Evolutionary conservation across 2,797 vertebrate species (phyloP).

Genomic region (Mycteria americana): DNA sequence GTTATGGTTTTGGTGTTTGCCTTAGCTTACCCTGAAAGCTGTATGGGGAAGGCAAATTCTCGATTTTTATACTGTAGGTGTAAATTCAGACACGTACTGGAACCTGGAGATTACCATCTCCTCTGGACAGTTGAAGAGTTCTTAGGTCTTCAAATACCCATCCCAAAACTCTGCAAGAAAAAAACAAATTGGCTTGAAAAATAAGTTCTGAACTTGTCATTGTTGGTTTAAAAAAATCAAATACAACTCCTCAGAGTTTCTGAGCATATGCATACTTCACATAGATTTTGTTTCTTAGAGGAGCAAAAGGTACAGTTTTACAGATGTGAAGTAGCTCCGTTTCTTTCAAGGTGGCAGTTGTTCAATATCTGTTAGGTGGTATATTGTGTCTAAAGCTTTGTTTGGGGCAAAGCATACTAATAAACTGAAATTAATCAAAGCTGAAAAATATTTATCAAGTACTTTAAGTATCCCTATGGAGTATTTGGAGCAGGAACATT

Average conservation of each 20-base stretch:
- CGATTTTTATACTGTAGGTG: not conserved
- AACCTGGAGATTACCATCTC: not conserved
- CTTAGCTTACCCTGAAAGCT: not conserved
- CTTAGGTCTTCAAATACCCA: not conserved
- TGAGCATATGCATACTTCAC: fast-evolving
- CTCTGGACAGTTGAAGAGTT: not conserved
- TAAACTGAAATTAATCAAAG: not conserved
- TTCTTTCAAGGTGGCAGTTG: not conserved
- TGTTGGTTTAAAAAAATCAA: not conserved
- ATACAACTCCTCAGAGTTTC: not conserved
- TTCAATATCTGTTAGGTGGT: not conserved
- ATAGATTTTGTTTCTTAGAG: not conserved
- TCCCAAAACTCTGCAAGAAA: not conserved
- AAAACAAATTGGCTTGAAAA: not conserved
- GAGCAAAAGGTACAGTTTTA: not conserved
- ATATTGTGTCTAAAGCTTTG: not conserved
- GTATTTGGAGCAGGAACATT: not conserved
- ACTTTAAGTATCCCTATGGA: not conserved
- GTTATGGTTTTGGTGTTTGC: not conserved
- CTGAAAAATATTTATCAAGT: not conserved
- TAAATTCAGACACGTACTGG: not conserved
- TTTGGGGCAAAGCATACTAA: not conserved
- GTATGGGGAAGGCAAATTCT: not conserved
- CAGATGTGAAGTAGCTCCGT: not conserved
- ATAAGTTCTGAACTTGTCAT: not conserved